Evolutionary conservation across 2,888 invertebrate genomes (phyloP).

Genomic region (Coelogynopora nodosa): DNA sequence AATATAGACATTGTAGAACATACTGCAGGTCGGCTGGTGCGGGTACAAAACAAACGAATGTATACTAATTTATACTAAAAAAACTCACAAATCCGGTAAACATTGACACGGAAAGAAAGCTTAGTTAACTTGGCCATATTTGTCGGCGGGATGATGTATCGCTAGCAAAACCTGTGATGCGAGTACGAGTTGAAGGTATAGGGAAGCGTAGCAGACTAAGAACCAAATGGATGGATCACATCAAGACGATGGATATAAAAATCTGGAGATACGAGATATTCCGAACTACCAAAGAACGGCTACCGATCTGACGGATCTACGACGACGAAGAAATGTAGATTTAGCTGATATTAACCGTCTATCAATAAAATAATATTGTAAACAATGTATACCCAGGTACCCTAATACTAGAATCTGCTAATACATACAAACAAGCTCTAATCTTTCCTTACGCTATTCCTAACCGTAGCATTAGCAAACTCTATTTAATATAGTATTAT

Average conservation of each 20-base stretch:
- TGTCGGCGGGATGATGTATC: background rate
- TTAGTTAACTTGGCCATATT: background rate
- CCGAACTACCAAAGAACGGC: background rate
- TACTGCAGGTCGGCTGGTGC: background rate
- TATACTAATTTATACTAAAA: background rate
- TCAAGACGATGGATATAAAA: background rate
- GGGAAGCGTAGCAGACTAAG: background rate
- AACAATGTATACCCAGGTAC: background rate
- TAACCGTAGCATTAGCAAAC: background rate
- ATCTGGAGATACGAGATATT: background rate
- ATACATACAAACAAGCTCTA: background rate
- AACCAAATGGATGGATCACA: background rate
- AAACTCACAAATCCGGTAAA: background rate
- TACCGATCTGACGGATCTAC: background rate
- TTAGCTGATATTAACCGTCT: too few relatives aligned
- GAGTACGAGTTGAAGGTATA: background rate
- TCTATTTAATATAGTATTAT: too few relatives aligned
- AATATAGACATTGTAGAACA: background rate
- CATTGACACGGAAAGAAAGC: background rate
- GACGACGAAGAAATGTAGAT: too few relatives aligned
- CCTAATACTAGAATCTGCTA: constrained; percentile 11
- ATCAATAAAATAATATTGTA: too few relatives aligned
- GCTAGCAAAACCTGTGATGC: background rate
- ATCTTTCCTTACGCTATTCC: background rate
- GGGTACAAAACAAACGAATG: background rate